Conservation (phyloP, 2,113 vertebrate genomes). For the Platysteira castanea region DNA sequence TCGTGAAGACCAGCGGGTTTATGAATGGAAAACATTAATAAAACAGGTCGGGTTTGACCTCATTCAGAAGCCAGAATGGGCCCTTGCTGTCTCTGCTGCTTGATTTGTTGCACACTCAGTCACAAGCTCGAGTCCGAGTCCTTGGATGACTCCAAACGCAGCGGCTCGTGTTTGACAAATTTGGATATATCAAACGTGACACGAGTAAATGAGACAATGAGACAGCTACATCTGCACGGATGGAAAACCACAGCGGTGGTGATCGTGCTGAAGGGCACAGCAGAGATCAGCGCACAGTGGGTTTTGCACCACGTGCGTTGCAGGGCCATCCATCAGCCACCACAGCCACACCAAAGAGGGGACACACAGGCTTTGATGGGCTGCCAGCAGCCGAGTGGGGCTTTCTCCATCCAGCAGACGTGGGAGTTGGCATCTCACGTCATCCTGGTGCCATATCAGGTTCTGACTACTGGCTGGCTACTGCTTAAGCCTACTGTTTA, state of each 20-base stretch:
- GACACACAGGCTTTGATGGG: neutral
- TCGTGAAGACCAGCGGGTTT: rapidly evolving
- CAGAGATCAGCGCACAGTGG: rapidly evolving
- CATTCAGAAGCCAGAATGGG: neutral
- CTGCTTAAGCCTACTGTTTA: neutral
- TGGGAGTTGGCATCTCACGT: neutral
- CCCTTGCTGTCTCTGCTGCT: neutral
- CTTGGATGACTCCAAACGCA: neutral
- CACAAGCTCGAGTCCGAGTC: neutral
- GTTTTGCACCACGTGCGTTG: rapidly evolving
- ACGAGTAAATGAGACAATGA: neutral
- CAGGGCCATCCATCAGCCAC: neutral
- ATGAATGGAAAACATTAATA: neutral
- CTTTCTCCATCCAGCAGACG: neutral
- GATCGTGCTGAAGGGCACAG: neutral
- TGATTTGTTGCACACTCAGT: neutral
- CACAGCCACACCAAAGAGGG: rapidly evolving
- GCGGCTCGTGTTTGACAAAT: rapidly evolving
- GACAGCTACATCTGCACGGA: rapidly evolving
- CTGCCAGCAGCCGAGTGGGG: neutral
- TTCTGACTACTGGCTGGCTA: neutral
- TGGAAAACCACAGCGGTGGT: neutral
- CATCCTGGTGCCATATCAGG: neutral
- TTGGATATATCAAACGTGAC: rapidly evolving
- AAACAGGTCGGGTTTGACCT: neutral